Evolutionary conservation across 37 sponge, comb jelly and placozoan genomes (phyloP).

Genomic region (Beroe ovata): DNA sequence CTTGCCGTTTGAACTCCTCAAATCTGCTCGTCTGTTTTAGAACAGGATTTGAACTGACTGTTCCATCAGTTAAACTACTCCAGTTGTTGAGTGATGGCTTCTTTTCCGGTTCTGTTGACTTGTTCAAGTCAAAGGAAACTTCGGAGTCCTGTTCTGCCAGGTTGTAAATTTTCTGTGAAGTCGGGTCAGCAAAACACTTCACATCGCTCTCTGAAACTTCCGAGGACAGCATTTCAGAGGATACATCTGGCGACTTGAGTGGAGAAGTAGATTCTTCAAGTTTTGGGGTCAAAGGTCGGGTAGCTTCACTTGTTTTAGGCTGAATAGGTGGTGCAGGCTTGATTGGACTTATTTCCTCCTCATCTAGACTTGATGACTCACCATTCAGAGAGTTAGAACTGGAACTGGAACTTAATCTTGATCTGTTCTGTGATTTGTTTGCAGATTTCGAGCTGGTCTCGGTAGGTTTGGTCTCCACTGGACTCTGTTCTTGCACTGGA

Average conservation of each 20-base stretch:
- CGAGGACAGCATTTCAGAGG: slow-evolving; percentile 53
- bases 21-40: slow-evolving; percentile 20
- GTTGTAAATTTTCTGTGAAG: slow-evolving; percentile 9
- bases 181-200: slow-evolving; percentile 51
- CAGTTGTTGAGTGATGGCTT: slow-evolving; percentile 59
- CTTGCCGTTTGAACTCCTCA: slow-evolving; percentile 59
- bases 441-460: neutral
- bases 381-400: neutral
- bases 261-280: slow-evolving; percentile 3
- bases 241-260: slow-evolving; percentile 39
- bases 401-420: slow-evolving; percentile 43
- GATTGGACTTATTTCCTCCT: slow-evolving; percentile 2
- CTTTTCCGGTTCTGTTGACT: neutral
- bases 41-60: slow-evolving; percentile 21
- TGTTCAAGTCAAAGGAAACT: slow-evolving; percentile 52
- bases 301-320: neutral
- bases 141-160: slow-evolving; percentile 17
- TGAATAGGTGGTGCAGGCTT: neutral
- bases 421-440: neutral
- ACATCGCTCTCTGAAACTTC: slow-evolving; percentile 61
- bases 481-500: neutral
- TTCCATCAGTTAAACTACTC: slow-evolving; percentile 18
- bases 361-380: neutral
- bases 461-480: neutral
- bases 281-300: neutral